Evolutionary conservation across 2,888 invertebrate species (phyloP).

Genomic region (Timema podura): DNA sequence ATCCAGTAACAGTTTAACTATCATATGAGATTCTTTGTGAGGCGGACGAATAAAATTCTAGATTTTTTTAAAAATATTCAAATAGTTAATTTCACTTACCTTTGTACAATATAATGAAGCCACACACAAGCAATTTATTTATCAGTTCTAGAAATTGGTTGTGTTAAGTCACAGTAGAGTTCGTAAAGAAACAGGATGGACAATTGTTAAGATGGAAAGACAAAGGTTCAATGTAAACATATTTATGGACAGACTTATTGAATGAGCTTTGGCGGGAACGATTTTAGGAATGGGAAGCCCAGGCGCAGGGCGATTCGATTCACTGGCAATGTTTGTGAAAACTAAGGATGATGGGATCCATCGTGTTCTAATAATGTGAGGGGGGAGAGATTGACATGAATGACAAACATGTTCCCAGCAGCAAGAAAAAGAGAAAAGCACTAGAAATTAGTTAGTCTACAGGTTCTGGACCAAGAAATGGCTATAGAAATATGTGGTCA

Average conservation of each 20-base stretch:
- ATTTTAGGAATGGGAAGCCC: slow-evolving; percentile 17
- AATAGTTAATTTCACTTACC: neutral
- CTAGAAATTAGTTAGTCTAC: neutral
- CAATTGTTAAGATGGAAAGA: neutral
- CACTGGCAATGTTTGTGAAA: slow-evolving; percentile 44
- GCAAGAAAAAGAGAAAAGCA: slow-evolving; percentile 29
- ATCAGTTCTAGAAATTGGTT: too few species aligned
- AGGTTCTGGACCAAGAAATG: too few species aligned
- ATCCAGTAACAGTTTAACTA: too few species aligned
- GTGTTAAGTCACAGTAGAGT: too few species aligned
- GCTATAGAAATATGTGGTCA: too few species aligned
- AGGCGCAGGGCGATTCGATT: slow-evolving; percentile 22
- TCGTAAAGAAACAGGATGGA: too few species aligned
- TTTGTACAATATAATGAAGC: slow-evolving; percentile 10
- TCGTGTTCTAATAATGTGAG: slow-evolving; percentile 45
- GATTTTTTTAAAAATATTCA: neutral
- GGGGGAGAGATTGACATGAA: slow-evolving; percentile 25
- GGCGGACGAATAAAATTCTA: too few species aligned
- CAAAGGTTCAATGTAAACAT: slow-evolving; percentile 11
- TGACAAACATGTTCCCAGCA: slow-evolving; percentile 26
- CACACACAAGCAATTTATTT: slow-evolving; percentile 10
- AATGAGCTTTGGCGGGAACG: slow-evolving; percentile 20
- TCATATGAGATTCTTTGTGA: too few species aligned
- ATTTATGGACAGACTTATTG: slow-evolving; percentile 2
- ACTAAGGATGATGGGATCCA: slow-evolving; percentile 64